phyloP scores from a whole-genome alignment of 2,113 vertebrate species.

The Cryptoleucopteryx plumbea region DNA sequence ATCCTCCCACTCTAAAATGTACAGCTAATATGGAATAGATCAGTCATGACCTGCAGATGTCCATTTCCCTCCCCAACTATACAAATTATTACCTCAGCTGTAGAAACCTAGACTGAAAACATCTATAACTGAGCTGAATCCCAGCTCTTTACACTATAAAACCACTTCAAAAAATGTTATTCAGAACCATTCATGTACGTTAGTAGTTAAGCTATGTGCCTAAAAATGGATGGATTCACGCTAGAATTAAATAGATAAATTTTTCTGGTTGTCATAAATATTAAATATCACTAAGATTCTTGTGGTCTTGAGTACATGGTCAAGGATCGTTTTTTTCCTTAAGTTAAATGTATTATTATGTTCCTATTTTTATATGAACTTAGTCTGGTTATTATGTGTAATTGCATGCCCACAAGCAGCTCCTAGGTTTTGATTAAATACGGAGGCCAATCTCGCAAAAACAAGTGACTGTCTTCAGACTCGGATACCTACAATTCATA shows the following conservation, averaged over 20 bases:
- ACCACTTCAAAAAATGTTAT: neutral
- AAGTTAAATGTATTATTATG: neutral
- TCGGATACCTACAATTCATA: neutral
- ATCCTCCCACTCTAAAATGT: neutral
- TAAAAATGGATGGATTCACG: neutral
- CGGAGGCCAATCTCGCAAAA: neutral
- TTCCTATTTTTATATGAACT: neutral
- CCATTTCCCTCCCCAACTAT: neutral
- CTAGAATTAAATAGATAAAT: neutral
- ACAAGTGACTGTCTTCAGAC: neutral
- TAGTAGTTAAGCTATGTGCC: neutral
- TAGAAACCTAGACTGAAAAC: neutral
- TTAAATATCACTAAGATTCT: neutral
- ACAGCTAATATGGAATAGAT: neutral
- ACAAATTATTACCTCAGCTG: neutral
- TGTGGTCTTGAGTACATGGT: neutral
- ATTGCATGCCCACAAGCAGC: neutral
- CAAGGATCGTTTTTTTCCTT: neutral
- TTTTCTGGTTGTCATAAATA: neutral
- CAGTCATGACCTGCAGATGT: neutral
- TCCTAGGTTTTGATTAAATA: neutral
- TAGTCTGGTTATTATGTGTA: neutral
- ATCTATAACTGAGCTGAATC: neutral
- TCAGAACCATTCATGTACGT: neutral
- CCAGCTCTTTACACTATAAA: neutral